These are phyloP conservation scores for Geodia barretti DNA, from an alignment of 37 sponge, comb jelly and placozoan genomes.

Conservation along the genomic window DNA sequence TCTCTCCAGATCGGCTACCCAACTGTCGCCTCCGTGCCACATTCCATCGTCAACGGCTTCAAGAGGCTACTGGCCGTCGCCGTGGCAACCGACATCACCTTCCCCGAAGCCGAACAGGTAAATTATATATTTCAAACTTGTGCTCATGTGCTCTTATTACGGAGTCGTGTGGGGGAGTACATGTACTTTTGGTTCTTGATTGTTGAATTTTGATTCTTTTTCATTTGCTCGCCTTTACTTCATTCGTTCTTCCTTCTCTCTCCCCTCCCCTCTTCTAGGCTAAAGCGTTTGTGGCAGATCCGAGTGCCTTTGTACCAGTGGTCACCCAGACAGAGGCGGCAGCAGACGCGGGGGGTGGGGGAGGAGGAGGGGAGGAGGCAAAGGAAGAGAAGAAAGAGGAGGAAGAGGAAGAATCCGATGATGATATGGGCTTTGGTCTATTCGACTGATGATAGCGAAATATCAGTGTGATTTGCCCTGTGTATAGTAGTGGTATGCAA, in stretches of 20 bases:
- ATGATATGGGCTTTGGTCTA: constrained; percentile 90
- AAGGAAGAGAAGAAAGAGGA: not conserved
- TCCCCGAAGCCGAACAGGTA: constrained; percentile 95
- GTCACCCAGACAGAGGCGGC: constrained; percentile 1
- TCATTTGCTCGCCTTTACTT: no score
- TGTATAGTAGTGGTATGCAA: no score
- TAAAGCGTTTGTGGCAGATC: constrained; percentile 90
- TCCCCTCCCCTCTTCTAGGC: constrained; percentile 35
- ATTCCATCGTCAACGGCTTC: constrained; percentile 94
- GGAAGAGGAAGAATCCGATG: constrained; percentile 55
- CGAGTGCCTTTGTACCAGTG: constrained; percentile 75
- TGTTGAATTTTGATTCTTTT: no score
- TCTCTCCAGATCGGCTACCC: constrained; percentile 91
- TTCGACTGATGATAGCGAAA: constrained; percentile 22
- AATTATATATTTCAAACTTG: not conserved
- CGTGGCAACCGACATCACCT: constrained; percentile 91
- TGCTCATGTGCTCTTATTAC: no score
- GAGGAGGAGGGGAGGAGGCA: not conserved
- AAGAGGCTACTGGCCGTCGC: constrained; percentile 97
- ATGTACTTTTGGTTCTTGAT: no score
- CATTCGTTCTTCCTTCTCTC: no score
- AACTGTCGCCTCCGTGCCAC: constrained; percentile 92
- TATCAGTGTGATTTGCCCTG: no score
- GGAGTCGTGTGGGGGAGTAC: no score
- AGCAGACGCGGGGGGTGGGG: not conserved